phyloP scores from a whole-genome alignment of 2,888 invertebrate genomes.

The Pristionchus maxplancki region DNA sequence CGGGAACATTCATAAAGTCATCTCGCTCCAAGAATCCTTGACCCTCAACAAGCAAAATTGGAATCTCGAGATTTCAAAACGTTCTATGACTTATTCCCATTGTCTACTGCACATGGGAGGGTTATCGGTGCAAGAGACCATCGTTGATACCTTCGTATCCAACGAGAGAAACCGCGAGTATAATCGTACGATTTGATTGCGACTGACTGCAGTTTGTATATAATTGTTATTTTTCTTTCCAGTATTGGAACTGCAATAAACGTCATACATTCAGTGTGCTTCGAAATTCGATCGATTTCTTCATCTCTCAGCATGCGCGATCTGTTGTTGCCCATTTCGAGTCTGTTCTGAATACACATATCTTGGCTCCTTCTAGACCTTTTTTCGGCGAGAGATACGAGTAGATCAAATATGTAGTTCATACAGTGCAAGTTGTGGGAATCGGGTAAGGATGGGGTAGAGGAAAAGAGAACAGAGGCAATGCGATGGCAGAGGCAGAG shows the following conservation, averaged over 20 bases:
- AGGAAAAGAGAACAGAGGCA: no score
- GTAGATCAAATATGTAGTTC: no score
- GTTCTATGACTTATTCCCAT: no score
- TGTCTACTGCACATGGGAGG: no score
- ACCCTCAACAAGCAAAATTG: not conserved
- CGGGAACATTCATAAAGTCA: conserved; percentile 97
- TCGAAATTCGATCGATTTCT: conserved; percentile 96
- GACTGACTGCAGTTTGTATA: conserved; percentile 92
- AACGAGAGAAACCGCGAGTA: conserved; percentile 97
- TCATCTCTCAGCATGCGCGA: conserved; percentile 93
- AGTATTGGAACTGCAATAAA: not conserved
- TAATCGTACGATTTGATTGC: conserved; percentile 96
- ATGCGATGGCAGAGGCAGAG: no score
- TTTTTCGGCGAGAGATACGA: no score
- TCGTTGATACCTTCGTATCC: conserved; percentile 87
- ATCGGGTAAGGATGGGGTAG: no score
- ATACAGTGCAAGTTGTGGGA: no score
- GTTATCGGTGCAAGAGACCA: no score
- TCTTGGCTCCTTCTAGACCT: no score
- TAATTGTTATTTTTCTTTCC: no score
- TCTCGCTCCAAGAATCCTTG: conserved; percentile 93
- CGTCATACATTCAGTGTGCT: conserved; percentile 96
- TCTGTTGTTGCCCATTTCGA: conserved; percentile 92
- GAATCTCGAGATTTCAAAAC: no score
- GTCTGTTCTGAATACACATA: not conserved